Conservation (phyloP, 2,888 invertebrate species). For the Tricholauxania praeusta region DNA sequence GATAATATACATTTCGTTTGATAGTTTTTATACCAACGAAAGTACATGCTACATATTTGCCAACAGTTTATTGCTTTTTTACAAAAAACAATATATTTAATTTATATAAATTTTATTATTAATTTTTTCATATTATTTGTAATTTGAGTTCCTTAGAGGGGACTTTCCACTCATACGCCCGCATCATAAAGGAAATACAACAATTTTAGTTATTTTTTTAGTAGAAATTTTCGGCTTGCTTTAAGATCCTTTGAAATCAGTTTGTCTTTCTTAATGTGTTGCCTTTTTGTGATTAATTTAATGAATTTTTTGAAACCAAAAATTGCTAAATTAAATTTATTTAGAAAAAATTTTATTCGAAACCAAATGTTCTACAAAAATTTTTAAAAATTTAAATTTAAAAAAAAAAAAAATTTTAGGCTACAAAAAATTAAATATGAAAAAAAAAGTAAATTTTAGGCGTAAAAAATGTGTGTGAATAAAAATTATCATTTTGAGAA, state of each 20-base stretch:
- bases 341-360: constrained; percentile 63
- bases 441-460: constrained; percentile 35
- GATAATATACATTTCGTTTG: constrained; percentile 5
- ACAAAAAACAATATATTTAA: background rate
- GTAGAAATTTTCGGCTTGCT: constrained; percentile 39
- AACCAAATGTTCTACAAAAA: constrained; percentile 36
- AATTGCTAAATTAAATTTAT: constrained; percentile 62
- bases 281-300: constrained; percentile 52
- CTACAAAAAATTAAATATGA: constrained; percentile 42
- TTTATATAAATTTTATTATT: constrained; percentile 1
- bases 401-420: constrained; percentile 34
- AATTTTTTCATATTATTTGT: constrained; percentile 2
- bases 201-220: background rate
- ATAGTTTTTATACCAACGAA: constrained; percentile 32
- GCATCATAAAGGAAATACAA: background rate
- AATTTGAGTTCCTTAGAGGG: constrained; percentile 26
- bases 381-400: constrained; percentile 41
- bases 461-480: constrained; percentile 13
- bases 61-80: constrained; percentile 21
- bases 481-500: constrained; percentile 20
- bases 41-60: background rate
- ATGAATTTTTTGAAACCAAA: constrained; percentile 34
- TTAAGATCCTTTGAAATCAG: constrained; percentile 36
- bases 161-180: constrained; percentile 19
- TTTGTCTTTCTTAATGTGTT: constrained; percentile 46